Percentiles rank a stretch among this genome's conserved stretches.
These are phyloP conservation scores for Nephrotoma flavescens DNA, from an alignment of 2,888 invertebrate species.

Conservation along the genomic window DNA sequence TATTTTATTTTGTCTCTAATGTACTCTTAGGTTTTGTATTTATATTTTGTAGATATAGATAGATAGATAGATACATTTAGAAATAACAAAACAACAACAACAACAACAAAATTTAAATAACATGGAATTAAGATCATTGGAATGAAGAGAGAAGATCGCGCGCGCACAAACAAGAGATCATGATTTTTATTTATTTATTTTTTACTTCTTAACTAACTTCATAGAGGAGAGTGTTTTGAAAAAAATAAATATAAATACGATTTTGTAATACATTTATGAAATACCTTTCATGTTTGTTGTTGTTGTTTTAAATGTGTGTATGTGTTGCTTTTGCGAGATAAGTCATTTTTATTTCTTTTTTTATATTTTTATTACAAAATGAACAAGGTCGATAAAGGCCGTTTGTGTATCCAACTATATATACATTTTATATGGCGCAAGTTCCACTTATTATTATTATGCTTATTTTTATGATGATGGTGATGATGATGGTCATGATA, in stretches of 20 bases:
- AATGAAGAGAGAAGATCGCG: background rate
- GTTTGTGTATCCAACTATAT: conserved; percentile 9
- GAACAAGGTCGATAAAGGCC: conserved; percentile 14
- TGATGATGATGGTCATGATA: background rate
- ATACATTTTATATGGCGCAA: background rate
- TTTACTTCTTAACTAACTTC: background rate
- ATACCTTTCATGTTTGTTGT: background rate
- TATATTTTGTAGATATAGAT: background rate
- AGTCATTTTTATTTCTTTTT: background rate
- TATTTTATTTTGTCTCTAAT: background rate
- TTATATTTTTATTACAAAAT: conserved; percentile 1
- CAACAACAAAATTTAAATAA: background rate
- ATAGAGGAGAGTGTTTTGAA: background rate
- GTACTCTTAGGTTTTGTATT: background rate
- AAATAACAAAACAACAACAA: background rate
- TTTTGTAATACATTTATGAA: background rate
- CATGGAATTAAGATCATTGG: background rate
- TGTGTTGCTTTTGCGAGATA: background rate
- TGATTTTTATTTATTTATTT: background rate
- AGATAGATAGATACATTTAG: background rate
- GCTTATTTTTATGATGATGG: background rate
- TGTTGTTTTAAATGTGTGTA: background rate
- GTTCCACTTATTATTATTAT: background rate
- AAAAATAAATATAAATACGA: background rate
- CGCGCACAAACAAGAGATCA: background rate